Conservation (phyloP, 2,888 invertebrate species). For the Pterobdella sp. region DNA sequence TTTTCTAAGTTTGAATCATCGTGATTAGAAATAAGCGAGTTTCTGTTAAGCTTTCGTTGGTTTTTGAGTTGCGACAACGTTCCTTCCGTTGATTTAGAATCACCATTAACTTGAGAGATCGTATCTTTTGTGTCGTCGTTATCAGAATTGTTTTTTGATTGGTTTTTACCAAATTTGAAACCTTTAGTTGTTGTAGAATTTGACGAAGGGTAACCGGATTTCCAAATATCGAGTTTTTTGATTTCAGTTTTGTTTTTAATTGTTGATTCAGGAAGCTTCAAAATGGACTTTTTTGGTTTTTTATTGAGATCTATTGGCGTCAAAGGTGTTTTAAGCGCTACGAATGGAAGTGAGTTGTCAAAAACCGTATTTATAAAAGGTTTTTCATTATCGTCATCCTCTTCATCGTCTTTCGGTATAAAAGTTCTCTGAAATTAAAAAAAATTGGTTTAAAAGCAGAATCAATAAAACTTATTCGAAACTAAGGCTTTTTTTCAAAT, state of each 20-base stretch:
- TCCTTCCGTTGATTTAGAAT: background rate
- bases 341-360: background rate
- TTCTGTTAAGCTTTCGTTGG: background rate
- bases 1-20: background rate
- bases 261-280: background rate
- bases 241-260: background rate
- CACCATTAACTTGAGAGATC: background rate
- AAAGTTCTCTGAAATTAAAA: conserved; percentile 19
- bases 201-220: background rate
- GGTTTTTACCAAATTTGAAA: background rate
- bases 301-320: background rate
- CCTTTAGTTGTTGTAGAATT: background rate
- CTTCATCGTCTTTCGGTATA: conserved; percentile 16
- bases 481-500: no score
- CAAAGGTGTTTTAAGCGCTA: conserved; percentile 10
- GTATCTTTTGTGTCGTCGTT: background rate
- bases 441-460: no score
- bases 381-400: conserved; percentile 14
- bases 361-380: background rate
- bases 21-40: background rate
- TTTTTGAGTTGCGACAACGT: conserved; percentile 15
- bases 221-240: conserved; percentile 11
- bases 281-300: conserved; percentile 16
- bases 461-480: no score
- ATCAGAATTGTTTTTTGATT: background rate